phyloP scores from a whole-genome alignment of 2,797 vertebrate genomes.

The Champsocephalus esox region DNA sequence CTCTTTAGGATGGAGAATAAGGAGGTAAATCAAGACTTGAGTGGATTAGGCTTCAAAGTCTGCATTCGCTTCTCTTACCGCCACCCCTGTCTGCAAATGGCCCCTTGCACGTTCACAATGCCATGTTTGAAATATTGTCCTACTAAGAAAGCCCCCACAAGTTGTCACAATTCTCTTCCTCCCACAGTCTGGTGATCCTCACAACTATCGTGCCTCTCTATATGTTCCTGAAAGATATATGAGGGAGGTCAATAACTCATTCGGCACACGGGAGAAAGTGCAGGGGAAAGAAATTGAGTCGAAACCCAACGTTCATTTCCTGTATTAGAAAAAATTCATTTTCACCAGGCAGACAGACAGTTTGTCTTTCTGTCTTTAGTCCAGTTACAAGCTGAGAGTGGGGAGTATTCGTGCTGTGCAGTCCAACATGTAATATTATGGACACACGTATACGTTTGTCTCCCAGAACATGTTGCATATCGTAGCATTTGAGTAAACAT shows the following conservation, averaged over 20 bases:
- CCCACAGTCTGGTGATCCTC: slow-evolving; percentile 26
- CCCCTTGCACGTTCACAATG: slow-evolving; percentile 50
- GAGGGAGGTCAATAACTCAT: slow-evolving; percentile 66
- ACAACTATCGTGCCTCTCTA: slow-evolving; percentile 36
- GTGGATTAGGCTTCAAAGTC: slow-evolving; percentile 28
- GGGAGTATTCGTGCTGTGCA: slow-evolving; percentile 14
- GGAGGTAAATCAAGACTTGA: slow-evolving; percentile 43
- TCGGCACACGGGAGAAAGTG: slow-evolving; percentile 66
- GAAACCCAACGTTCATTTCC: slow-evolving; percentile 65
- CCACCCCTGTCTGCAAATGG: slow-evolving; percentile 37
- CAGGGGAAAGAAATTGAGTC: slow-evolving; percentile 27
- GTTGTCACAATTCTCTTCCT: slow-evolving; percentile 37
- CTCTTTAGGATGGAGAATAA: slow-evolving; percentile 9
- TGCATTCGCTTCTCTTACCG: slow-evolving; percentile 48
- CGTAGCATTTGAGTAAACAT: slow-evolving; percentile 44
- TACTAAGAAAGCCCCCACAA: slow-evolving; percentile 56
- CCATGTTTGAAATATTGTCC: slow-evolving; percentile 60
- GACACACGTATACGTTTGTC: slow-evolving; percentile 62
- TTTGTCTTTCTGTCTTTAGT: slow-evolving; percentile 49
- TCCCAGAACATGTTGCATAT: slow-evolving; percentile 36
- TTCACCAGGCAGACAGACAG: slow-evolving; percentile 36
- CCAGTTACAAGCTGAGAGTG: slow-evolving; percentile 21
- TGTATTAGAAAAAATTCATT: slow-evolving; percentile 65
- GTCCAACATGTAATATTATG: slow-evolving; percentile 36
- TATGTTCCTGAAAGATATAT: slow-evolving; percentile 58